Conservation (phyloP, 2,888 invertebrate species). For the Eupelmus urozonus region DNA sequence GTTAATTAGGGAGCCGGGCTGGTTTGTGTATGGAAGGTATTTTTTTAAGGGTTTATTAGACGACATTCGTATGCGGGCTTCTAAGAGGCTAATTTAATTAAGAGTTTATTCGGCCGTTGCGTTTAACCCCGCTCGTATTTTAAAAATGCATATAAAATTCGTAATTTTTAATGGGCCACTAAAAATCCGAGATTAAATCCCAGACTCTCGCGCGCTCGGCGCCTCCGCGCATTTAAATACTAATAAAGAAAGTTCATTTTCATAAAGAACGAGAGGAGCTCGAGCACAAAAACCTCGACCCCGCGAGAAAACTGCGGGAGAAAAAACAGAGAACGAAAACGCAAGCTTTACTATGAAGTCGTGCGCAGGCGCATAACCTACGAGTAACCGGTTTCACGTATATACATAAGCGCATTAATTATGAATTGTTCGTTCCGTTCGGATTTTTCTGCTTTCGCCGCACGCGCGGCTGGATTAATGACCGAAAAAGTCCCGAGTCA, state of each 20-base stretch:
- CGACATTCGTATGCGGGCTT: no score
- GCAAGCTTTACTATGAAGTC: slow-evolving; percentile 30
- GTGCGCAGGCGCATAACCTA: not conserved
- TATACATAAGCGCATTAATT: slow-evolving; percentile 56
- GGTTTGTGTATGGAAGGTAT: no score
- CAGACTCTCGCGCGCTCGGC: no score
- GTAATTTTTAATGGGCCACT: no score
- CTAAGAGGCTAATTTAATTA: no score
- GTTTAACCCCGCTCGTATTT: no score
- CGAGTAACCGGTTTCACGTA: slow-evolving; percentile 42
- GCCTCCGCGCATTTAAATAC: slow-evolving; percentile 20
- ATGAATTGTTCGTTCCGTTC: slow-evolving; percentile 53
- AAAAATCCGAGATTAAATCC: no score
- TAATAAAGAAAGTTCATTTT: slow-evolving; percentile 21
- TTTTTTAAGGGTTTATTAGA: no score
- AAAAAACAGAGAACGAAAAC: slow-evolving; percentile 42
- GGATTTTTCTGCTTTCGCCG: slow-evolving; percentile 25
- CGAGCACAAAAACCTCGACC: not conserved
- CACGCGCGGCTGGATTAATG: slow-evolving; percentile 21
- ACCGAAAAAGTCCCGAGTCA: slow-evolving; percentile 29
- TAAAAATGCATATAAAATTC: no score
- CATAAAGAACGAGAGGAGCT: slow-evolving; percentile 3
- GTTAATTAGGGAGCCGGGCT: no score
- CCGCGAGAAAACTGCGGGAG: not conserved
- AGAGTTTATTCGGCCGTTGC: no score